Base-by-base conservation (phyloP, 2,797 vertebrate genomes). In the Channallabes apus region DNA sequence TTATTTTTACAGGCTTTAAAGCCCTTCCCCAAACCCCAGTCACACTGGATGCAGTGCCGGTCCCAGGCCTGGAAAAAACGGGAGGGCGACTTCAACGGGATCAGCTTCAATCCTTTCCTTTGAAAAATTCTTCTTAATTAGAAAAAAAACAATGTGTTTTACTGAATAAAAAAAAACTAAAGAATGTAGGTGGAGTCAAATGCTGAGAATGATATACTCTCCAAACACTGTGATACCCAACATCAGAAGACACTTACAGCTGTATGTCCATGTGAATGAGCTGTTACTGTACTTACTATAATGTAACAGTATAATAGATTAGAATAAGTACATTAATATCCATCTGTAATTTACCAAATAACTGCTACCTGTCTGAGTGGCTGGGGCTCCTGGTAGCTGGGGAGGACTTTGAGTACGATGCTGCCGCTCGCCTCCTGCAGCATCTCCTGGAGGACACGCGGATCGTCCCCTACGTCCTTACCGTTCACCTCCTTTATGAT, bases 401-500 rank as follows among this genome's bases (percentile, higher is more conserved):
- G 97, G 69, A 98, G 93, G 84, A 98, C 96, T 93, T 98, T 98
- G 87, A 98, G 94, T 58, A 97, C 93, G 67, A 98, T 94, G 15
- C 95, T 96, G 73, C 97, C 97, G 35, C 96, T 97, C 91, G 97
- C 93, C 0, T 95, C 96, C 80, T 97, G 96, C 46, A 99, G 94
- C 88, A 96, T 94, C 90, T 98, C 97, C 91, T 97, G 97, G 77
- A 98, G 92, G 0, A 95, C 97, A 1, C 96, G 93, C 0, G 97
- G 95, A 88, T 98, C 96, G 59, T 92, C 95, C 80, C 96, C 96
- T 86, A 98, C 96, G 4, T 96, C 96, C 35, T 95, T 93, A 38
- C 97, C 97, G 0, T 98, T 97, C 87, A 97, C 97, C 91, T 95
- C 94, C 91, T 95, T 95, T 92, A 99, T 98, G 90, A 98, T 94